These are phyloP conservation scores for Melangyna quadrimaculata DNA, from an alignment of 2,888 invertebrate genomes.

Conservation along the genomic window DNA sequence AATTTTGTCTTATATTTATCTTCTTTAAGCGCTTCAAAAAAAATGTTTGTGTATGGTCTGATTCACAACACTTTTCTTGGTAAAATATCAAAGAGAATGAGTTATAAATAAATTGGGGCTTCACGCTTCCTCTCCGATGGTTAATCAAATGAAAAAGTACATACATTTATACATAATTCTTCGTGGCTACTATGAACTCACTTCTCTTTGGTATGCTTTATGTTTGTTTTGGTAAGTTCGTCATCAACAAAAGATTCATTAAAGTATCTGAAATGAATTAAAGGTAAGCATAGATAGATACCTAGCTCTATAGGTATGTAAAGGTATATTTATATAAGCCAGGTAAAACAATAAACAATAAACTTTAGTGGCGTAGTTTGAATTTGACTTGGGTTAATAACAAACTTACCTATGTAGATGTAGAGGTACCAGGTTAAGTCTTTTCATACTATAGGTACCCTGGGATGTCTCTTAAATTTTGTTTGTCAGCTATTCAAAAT, in stretches of 20 bases:
- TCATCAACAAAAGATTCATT: background rate
- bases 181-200: background rate
- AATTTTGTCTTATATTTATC: slow-evolving; percentile 13
- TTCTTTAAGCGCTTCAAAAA: background rate
- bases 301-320: no score
- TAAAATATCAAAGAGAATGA: background rate
- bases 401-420: no score
- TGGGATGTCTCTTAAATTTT: no score
- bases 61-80: slow-evolving; percentile 22
- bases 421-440: no score
- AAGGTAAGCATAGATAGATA: background rate
- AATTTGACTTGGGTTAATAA: no score
- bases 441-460: no score
- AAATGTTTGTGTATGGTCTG: background rate
- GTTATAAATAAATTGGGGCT: slow-evolving; percentile 17
- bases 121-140: slow-evolving; percentile 8
- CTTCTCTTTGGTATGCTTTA: background rate
- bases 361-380: no score
- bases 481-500: no score
- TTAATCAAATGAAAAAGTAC: background rate
- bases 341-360: no score
- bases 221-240: background rate
- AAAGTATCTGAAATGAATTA: background rate
- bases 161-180: background rate
- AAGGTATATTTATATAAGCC: no score